phyloP scores from a whole-genome alignment of 1,140 invertebrate species.

The Argopecten irradians region DNA sequence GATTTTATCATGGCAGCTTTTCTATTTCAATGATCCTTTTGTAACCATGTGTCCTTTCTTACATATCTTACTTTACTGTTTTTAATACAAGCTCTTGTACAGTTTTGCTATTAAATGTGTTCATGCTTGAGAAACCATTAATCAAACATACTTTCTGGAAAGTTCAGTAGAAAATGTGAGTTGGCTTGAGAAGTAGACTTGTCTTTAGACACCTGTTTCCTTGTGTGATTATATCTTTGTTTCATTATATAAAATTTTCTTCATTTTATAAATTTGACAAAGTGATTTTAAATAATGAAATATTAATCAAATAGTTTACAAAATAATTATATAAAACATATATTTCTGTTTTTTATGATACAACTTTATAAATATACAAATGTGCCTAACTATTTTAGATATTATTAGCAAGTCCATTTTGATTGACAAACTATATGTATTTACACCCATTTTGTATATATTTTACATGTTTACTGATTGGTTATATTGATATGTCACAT shows the following conservation, averaged over 20 bases:
- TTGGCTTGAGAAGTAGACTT: too few species aligned
- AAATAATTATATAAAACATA: background rate
- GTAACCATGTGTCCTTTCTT: background rate
- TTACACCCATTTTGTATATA: too few species aligned
- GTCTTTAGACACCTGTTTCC: too few species aligned
- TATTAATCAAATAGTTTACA: background rate
- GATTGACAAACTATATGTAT: background rate
- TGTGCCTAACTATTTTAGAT: background rate
- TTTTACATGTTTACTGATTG: too few species aligned
- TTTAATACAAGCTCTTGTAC: too few species aligned
- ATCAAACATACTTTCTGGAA: too few species aligned
- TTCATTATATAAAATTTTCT: background rate
- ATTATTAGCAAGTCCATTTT: background rate
- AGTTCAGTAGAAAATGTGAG: too few species aligned
- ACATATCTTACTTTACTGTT: background rate
- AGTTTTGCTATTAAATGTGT: too few species aligned
- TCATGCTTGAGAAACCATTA: too few species aligned
- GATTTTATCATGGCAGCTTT: background rate
- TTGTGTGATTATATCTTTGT: too few species aligned
- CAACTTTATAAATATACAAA: background rate
- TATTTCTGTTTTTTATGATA: background rate
- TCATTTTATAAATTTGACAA: background rate
- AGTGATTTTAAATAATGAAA: background rate
- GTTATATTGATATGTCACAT: too few species aligned
- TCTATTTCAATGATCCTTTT: background rate